A percentile compares a stretch with the other conserved stretches of the same genome.
Conservation (phyloP, 2,888 invertebrate genomes). For the Drosophila differens region DNA sequence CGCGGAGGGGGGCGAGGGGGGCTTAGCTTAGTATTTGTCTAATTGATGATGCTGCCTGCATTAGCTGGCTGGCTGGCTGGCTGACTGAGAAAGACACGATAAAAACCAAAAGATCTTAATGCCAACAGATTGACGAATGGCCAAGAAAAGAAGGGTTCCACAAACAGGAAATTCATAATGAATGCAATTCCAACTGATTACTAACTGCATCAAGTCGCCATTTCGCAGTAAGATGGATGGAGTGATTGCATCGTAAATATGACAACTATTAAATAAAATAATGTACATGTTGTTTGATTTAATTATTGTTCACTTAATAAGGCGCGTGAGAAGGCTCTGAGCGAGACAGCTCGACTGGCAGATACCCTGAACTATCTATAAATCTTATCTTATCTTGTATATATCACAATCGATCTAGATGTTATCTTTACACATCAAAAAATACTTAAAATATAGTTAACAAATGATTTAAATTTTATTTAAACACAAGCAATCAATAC, state of each 20-base stretch:
- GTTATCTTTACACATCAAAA: too few relatives aligned
- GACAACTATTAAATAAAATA: not conserved
- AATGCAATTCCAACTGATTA: constrained; percentile 19
- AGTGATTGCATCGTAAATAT: not conserved
- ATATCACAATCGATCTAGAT: too few relatives aligned
- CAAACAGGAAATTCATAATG: constrained; percentile 28
- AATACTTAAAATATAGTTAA: too few relatives aligned
- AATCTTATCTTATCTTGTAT: not conserved
- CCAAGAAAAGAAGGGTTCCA: constrained; percentile 18
- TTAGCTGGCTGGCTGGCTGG: constrained; percentile 13
- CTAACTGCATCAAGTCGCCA: constrained; percentile 1
- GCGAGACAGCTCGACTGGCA: not conserved
- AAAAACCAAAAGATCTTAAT: constrained; percentile 30
- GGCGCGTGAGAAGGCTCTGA: not conserved
- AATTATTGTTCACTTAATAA: not conserved
- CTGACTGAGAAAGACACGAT: constrained; percentile 3
- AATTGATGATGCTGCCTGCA: constrained; percentile 58
- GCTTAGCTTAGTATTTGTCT: constrained; percentile 59
- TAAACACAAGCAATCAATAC: too few relatives aligned
- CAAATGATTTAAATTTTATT: too few relatives aligned
- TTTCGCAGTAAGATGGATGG: not conserved
- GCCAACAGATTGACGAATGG: constrained; percentile 29
- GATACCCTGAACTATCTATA: not conserved
- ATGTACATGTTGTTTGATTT: not conserved
- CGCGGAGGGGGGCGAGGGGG: not conserved